Evolutionary conservation across 2,888 invertebrate genomes (phyloP).

Genomic region (Machimus rusticus): DNA sequence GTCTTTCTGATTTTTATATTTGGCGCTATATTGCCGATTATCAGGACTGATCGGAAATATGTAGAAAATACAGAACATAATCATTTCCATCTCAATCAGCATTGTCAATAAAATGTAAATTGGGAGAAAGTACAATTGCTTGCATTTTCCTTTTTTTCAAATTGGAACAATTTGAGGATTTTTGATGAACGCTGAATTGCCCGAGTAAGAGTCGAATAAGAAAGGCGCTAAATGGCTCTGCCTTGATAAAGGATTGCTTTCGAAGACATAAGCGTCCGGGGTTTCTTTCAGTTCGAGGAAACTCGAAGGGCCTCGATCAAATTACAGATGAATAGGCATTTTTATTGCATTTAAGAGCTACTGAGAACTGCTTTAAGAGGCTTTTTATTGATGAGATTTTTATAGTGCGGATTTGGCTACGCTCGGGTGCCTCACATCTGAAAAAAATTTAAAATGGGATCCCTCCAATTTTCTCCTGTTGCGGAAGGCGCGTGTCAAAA

Average conservation of each 20-base stretch:
- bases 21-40: neutral
- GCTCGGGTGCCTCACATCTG: neutral
- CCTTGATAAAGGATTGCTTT: neutral
- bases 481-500: neutral
- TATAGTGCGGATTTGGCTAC: neutral
- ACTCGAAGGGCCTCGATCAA: neutral
- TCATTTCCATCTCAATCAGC: neutral
- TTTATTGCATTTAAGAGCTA: neutral
- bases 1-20: neutral
- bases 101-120: neutral
- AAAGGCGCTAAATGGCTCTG: neutral
- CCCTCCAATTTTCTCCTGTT: neutral
- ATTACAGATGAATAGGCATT: neutral
- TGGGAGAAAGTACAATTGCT: neutral
- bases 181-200: neutral
- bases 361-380: neutral
- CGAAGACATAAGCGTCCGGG: neutral
- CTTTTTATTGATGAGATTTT: neutral
- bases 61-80: neutral
- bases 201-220: neutral
- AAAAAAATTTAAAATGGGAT: neutral
- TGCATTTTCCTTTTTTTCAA: neutral
- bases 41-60: neutral
- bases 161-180: neutral
- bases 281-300: neutral